phyloP scores from a whole-genome alignment of 1,140 invertebrate species.

The Bombus difficillimus region DNA sequence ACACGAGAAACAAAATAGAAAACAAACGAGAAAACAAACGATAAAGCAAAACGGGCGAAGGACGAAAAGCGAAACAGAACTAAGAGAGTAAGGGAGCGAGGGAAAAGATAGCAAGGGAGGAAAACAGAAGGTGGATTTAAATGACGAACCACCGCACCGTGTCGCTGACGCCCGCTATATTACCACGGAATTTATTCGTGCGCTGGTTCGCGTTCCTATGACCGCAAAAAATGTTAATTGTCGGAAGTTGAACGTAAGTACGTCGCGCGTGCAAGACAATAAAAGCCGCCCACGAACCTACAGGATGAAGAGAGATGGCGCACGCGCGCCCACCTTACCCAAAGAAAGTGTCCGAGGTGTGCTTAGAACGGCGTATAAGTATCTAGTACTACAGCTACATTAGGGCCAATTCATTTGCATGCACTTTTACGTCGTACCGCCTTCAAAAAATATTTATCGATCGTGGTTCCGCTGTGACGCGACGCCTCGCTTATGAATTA shows the following conservation, averaged over 20 bases:
- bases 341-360: slow-evolving; percentile 31
- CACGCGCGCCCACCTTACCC: too few species aligned
- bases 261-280: not conserved
- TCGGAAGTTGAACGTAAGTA: not conserved
- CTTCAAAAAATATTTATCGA: slow-evolving; percentile 75
- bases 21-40: not conserved
- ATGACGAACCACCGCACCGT: not conserved
- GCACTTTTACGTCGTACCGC: slow-evolving; percentile 64
- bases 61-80: not conserved
- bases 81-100: not conserved
- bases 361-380: slow-evolving; percentile 52
- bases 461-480: slow-evolving; percentile 71
- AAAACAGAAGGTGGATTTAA: not conserved
- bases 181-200: slow-evolving; percentile 12
- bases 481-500: slow-evolving; percentile 78
- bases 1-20: not conserved
- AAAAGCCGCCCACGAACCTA: not conserved
- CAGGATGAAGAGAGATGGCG: too few species aligned
- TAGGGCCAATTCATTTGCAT: slow-evolving; percentile 70
- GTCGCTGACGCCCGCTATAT: slow-evolving; percentile 9
- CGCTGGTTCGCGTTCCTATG: not conserved
- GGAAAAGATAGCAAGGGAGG: too few species aligned
- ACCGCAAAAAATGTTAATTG: slow-evolving; percentile 25
- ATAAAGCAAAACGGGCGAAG: not conserved
- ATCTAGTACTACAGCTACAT: slow-evolving; percentile 42